Evolutionary conservation across 2,797 vertebrate species (phyloP).

Genomic region (Typhlichthys eigenmanni): DNA sequence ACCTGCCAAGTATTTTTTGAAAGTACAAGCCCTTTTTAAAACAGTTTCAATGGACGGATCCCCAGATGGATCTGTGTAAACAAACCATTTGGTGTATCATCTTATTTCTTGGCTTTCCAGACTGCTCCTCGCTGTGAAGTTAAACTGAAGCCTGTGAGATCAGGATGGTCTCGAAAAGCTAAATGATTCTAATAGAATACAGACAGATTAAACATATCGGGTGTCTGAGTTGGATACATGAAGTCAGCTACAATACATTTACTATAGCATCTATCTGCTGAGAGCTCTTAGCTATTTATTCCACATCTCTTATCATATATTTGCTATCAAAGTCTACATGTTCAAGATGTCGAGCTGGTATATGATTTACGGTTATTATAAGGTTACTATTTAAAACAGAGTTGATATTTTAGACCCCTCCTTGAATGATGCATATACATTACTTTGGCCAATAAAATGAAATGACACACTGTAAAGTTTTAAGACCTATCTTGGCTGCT

Average conservation of each 20-base stretch:
- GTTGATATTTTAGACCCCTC: slow-evolving; percentile 48
- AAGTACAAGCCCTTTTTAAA: no score
- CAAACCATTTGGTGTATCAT: no score
- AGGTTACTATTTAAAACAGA: slow-evolving; percentile 53
- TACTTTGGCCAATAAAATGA: slow-evolving; percentile 22
- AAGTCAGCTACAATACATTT: background rate
- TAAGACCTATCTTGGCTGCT: slow-evolving; percentile 10
- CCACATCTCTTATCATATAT: slow-evolving; percentile 7
- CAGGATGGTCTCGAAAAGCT: no score
- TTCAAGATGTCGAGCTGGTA: slow-evolving; percentile 40
- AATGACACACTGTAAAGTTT: slow-evolving; percentile 43
- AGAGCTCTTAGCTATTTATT: background rate
- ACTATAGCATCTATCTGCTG: background rate
- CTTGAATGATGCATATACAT: slow-evolving; percentile 42
- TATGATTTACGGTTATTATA: slow-evolving; percentile 55
- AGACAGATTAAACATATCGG: no score
- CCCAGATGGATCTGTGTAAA: no score
- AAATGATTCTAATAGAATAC: no score
- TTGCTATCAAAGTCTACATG: slow-evolving; percentile 11
- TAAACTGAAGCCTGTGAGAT: no score
- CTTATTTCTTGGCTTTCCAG: no score
- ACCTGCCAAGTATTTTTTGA: no score
- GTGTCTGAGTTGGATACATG: no score
- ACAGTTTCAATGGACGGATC: no score
- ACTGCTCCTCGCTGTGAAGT: no score